A percentile compares a stretch with the other conserved stretches of the same genome.
phyloP scores from a whole-genome alignment of 2,113 vertebrate species.

The Zapus hudsonius region DNA sequence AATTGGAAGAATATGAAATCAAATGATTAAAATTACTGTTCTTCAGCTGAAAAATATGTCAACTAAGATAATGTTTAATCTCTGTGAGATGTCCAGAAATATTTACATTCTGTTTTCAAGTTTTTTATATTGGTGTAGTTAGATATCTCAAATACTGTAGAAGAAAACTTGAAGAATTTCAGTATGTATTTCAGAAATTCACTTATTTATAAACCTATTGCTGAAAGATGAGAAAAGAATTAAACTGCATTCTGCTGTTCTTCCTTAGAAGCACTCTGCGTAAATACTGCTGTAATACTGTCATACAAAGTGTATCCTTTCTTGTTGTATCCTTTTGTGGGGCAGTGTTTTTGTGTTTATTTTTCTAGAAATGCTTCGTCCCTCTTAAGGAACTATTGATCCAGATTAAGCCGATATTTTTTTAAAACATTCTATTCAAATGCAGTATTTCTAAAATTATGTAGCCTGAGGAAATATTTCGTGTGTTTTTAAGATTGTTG shows the following conservation, averaged over 20 bases:
- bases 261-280: conserved; percentile 90
- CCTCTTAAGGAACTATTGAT: conserved; percentile 6
- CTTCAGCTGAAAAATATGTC: conserved; percentile 51
- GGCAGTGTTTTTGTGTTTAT: conserved; percentile 76
- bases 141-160: conserved; percentile 40
- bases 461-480: conserved; percentile 69
- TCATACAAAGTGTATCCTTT: conserved; percentile 92
- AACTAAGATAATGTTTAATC: conserved; percentile 45
- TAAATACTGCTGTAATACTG: conserved; percentile 89
- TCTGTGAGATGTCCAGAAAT: conserved; percentile 42
- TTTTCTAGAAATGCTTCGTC: conserved; percentile 54
- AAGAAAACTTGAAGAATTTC: conserved; percentile 56
- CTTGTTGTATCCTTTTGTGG: conserved; percentile 90
- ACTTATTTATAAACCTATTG: conserved; percentile 76
- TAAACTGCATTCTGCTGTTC: conserved; percentile 90
- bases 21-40: conserved; percentile 38
- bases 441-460: conserved; percentile 63
- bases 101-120: conserved; percentile 53
- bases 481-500: conserved; percentile 45
- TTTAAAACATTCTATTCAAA: neutral
- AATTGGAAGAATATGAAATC: conserved; percentile 31
- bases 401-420: conserved; percentile 71
- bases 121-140: conserved; percentile 53
- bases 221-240: conserved; percentile 83
- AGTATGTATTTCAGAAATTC: conserved; percentile 71